Percentiles rank a stretch among this genome's conserved stretches.
Conservation (phyloP, 2,888 invertebrate genomes). For the Colletes collaris region DNA sequence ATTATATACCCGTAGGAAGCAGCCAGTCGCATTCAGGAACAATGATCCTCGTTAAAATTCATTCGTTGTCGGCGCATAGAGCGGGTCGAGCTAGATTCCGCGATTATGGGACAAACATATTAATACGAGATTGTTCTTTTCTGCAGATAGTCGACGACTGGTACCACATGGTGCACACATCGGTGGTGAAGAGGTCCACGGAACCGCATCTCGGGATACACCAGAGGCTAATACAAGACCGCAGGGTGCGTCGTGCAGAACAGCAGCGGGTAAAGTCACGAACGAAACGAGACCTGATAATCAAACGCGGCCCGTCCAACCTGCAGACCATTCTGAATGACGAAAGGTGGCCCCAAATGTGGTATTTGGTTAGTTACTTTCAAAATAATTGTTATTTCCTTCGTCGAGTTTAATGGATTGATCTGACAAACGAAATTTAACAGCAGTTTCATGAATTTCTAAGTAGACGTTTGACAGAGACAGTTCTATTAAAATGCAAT, state of each 20-base stretch:
- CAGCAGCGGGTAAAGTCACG: slow-evolving; percentile 92
- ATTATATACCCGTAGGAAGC: neutral
- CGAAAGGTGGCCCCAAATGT: slow-evolving; percentile 97
- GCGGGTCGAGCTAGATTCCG: neutral
- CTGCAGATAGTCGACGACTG: slow-evolving; percentile 94
- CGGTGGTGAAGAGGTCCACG: slow-evolving; percentile 90
- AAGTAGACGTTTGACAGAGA: too few relatives aligned
- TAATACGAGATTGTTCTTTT: slow-evolving; percentile 49
- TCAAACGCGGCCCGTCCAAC: slow-evolving; percentile 74
- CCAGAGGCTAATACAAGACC: slow-evolving; percentile 88
- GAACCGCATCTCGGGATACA: slow-evolving; percentile 89
- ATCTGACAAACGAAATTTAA: too few relatives aligned
- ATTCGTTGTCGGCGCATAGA: neutral
- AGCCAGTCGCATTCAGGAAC: slow-evolving; percentile 4
- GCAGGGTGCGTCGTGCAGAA: slow-evolving; percentile 91
- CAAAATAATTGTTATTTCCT: too few relatives aligned
- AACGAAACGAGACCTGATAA: slow-evolving; percentile 90
- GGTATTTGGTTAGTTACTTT: slow-evolving; percentile 93
- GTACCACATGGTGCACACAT: slow-evolving; percentile 93
- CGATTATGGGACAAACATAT: slow-evolving; percentile 8
- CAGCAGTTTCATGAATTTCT: too few relatives aligned
- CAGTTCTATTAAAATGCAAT: neutral
- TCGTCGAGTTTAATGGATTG: too few relatives aligned
- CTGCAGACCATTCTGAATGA: slow-evolving; percentile 87
- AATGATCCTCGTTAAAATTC: slow-evolving; percentile 9